Evolutionary conservation across 2,113 vertebrate genomes (phyloP), one percentile per base, ranked within the genome.

Genomic region (Carollia perspicillata): DNA sequence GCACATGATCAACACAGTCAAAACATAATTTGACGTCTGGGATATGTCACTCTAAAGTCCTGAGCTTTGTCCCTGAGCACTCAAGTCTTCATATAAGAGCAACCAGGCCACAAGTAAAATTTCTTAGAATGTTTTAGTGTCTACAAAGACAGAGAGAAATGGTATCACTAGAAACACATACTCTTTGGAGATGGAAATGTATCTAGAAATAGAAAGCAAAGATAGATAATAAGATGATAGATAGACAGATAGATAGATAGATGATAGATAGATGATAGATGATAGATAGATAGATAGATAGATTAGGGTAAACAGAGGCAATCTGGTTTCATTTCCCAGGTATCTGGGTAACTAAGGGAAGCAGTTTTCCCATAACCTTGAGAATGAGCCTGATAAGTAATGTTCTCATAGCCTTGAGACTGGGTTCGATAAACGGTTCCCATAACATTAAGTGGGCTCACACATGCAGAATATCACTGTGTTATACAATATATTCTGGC

Each of bases 191-290:
- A 63, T 1, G 4, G 60, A 63, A 79, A 40, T 87, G 0, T 69
- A 55, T 68, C 80, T 74, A 84, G 65, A 86, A 33, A 16, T 72
- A 16, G 35, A 71, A 87, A 90, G 75, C 80, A 92, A 94, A 92
- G 80, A 47, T 35, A 94, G 53, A 60, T n/a, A n/a, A n/a, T 44
- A 42, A 68, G 47, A 49, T 49, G 16, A 51, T 10, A 28, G 10
- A 0, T 30, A 83, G 69, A 51, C 20, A 12, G 44, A n/a, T 22
- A 77, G 42, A 35, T 8, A 86, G n/a, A 11, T 47, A 47, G 44
- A 47, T 47, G 9, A 58, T 58, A 58, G 55, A 58, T 10, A 55
- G 53, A 55, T 53, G 20, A n/a, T n/a, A n/a, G n/a, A n/a, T n/a
- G 51, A 53, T 53, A 53, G 51, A 53, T 20, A 53, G 51, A 53